phyloP scores from a whole-genome alignment of 2,888 invertebrate genomes.

The Cerceris ruficornis region DNA sequence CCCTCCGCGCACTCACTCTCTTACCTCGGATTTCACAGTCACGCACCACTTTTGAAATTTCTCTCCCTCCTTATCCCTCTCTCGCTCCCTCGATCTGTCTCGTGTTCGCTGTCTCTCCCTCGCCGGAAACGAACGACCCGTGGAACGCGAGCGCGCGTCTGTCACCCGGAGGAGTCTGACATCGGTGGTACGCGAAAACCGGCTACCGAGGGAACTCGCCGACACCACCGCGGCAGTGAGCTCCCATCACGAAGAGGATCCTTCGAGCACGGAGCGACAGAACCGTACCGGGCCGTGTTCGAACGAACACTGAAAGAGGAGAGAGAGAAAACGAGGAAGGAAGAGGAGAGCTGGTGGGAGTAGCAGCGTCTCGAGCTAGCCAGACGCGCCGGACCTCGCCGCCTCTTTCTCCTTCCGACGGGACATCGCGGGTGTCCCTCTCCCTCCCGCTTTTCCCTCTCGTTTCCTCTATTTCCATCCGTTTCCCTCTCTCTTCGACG shows the following conservation, averaged over 20 bases:
- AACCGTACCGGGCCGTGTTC: conserved; percentile 78
- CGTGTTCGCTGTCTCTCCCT: background rate
- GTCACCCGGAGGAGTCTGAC: conserved; percentile 37
- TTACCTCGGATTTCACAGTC: conserved; percentile 29
- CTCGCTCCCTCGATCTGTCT: conserved; percentile 3
- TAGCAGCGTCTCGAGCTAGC: conserved; percentile 63
- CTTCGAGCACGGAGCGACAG: conserved; percentile 64
- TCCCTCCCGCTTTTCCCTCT: conserved; percentile 11
- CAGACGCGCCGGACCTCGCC: conserved; percentile 68
- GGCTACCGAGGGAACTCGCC: conserved; percentile 72
- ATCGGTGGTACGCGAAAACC: conserved; percentile 50
- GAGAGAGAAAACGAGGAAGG: conserved; percentile 57
- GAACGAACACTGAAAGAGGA: conserved; percentile 77
- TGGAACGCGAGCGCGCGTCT: conserved; percentile 20
- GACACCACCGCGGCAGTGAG: conserved; percentile 67
- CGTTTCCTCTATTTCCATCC: background rate
- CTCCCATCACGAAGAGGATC: conserved; percentile 74
- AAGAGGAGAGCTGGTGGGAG: conserved; percentile 49
- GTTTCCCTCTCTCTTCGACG: background rate
- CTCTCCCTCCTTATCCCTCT: conserved; percentile 16
- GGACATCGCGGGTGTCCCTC: conserved; percentile 22
- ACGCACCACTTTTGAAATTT: background rate
- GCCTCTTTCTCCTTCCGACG: conserved; percentile 30
- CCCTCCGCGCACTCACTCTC: background rate
- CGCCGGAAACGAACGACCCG: conserved; percentile 15